These are phyloP conservation scores for Hypanus sabinus DNA, from an alignment of 2,113 vertebrate genomes.

Conservation along the genomic window DNA sequence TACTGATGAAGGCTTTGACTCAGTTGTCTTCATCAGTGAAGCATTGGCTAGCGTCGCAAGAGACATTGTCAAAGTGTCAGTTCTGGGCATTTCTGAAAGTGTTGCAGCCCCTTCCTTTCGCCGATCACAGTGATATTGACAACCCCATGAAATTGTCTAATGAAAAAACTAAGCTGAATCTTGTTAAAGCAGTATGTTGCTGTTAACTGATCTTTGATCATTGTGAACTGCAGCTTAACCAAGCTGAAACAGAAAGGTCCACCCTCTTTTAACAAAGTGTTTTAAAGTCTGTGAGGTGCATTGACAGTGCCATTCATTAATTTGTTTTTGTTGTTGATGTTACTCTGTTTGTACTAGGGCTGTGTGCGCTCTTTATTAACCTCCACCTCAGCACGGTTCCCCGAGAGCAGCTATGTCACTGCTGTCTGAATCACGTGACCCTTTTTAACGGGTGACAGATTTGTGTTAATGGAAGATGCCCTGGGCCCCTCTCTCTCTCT, in stretches of 20 bases:
- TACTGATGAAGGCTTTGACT: neutral
- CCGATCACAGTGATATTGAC: conserved; percentile 21
- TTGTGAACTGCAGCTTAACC: conserved; percentile 23
- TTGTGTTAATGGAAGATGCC: conserved; percentile 38
- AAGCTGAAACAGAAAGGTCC: neutral
- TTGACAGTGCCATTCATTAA: conserved; percentile 35
- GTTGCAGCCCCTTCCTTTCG: neutral
- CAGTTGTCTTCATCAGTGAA: conserved; percentile 1
- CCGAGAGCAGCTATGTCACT: conserved; percentile 26
- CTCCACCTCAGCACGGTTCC: conserved; percentile 34
- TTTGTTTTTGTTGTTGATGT: conserved; percentile 25
- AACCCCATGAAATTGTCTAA: conserved; percentile 14
- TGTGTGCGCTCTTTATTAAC: conserved; percentile 32
- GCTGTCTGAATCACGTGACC: conserved; percentile 35
- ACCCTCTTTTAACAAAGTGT: conserved; percentile 31
- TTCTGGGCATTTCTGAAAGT: neutral
- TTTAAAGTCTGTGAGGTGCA: conserved; percentile 30
- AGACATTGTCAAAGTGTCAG: neutral
- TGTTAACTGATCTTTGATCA: conserved; percentile 21
- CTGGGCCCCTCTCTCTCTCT: conserved; percentile 28
- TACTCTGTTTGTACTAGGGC: conserved; percentile 27
- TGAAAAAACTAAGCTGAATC: conserved; percentile 1
- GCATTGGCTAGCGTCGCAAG: neutral
- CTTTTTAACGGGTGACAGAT: conserved; percentile 38
- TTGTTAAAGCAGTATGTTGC: conserved; percentile 23